A percentile compares a stretch with the other conserved stretches of the same genome.
Conservation (phyloP, 2,113 vertebrate genomes). For the Gymnarchus niloticus region DNA sequence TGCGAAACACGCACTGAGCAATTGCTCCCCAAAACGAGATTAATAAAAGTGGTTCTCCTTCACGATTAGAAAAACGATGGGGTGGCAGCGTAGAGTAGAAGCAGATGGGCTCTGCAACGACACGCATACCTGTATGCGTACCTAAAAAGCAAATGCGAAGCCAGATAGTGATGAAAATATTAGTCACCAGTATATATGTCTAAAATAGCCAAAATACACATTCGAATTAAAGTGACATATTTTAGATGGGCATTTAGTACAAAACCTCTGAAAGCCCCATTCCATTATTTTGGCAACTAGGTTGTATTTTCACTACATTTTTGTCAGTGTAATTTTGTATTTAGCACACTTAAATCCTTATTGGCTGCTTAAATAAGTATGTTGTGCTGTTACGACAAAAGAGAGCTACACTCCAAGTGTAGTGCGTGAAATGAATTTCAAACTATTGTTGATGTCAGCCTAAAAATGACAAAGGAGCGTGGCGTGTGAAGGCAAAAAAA, state of each 20-base stretch:
- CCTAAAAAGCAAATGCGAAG: not conserved
- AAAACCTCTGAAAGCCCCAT: not conserved
- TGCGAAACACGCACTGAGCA: conserved; percentile 3
- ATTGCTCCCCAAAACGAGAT: not conserved
- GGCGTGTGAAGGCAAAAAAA: not conserved
- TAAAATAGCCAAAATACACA: not conserved
- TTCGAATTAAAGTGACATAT: not conserved
- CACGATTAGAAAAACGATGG: not conserved
- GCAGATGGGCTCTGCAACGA: not conserved
- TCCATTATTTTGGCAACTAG: too few relatives aligned
- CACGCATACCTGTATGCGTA: not conserved
- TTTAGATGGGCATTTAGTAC: not conserved
- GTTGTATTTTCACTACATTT: not conserved
- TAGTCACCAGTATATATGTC: not conserved
- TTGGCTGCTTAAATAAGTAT: not conserved
- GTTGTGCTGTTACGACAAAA: not conserved
- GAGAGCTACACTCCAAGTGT: not conserved
- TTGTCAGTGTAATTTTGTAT: not conserved
- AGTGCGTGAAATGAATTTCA: not conserved
- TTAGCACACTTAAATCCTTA: not conserved
- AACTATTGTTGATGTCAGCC: not conserved
- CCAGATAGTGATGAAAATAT: not conserved
- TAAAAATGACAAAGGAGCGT: not conserved
- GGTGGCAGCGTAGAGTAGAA: not conserved
- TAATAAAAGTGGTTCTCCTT: conserved; percentile 10